phyloP scores from a whole-genome alignment of 2,888 invertebrate genomes.

The Formica aserva region DNA sequence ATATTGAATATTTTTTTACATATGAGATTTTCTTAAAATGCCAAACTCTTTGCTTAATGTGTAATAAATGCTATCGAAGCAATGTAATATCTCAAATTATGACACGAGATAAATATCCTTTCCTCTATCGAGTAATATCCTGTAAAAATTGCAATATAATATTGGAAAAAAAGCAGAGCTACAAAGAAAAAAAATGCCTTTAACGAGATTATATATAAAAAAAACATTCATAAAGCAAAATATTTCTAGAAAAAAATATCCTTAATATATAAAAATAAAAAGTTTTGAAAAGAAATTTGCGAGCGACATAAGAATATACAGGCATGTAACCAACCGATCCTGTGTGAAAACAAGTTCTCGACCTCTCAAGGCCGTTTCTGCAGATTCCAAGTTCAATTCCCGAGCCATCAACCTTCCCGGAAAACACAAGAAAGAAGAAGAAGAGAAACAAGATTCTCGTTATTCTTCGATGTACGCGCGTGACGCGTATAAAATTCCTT shows the following conservation, averaged over 20 bases:
- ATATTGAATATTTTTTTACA: not conserved
- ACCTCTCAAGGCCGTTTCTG: constrained; percentile 74
- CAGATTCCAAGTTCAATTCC: constrained; percentile 53
- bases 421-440: constrained; percentile 43
- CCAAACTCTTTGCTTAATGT: not conserved
- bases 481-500: constrained; percentile 58
- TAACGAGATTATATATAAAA: not conserved
- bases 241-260: not conserved
- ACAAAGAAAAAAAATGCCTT: not conserved
- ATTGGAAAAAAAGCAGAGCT: not conserved
- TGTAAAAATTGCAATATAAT: not conserved
- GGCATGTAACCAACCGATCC: constrained; percentile 51
- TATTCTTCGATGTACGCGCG: constrained; percentile 58
- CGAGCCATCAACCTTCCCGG: constrained; percentile 49
- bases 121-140: not conserved
- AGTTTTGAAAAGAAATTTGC: constrained; percentile 7
- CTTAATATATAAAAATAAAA: not conserved
- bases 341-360: constrained; percentile 60
- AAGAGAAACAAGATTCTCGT: constrained; percentile 50
- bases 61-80: not conserved
- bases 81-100: not conserved
- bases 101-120: not conserved
- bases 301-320: not conserved
- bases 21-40: not conserved
- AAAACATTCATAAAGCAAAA: not conserved